Evolutionary conservation across 1,140 invertebrate species (phyloP).

Genomic region (Leptinotarsa texana): DNA sequence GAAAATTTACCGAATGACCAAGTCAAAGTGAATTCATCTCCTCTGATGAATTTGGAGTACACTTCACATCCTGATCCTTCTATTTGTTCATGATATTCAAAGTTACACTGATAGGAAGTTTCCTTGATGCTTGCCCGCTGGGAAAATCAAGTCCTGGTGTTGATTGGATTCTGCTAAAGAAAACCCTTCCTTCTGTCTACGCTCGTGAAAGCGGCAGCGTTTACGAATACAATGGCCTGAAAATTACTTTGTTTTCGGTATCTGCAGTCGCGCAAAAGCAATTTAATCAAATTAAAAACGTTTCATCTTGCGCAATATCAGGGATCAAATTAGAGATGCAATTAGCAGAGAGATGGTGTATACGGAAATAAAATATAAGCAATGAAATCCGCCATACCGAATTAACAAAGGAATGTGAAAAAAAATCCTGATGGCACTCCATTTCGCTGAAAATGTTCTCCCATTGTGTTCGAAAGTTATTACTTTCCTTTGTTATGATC

Average conservation of each 20-base stretch:
- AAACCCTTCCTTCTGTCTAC: neutral
- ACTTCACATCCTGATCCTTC: no score
- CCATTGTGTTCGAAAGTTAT: slow-evolving; percentile 15
- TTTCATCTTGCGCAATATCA: neutral
- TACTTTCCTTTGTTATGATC: slow-evolving; percentile 5
- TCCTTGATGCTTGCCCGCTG: no score
- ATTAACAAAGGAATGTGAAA: neutral
- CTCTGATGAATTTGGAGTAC: no score
- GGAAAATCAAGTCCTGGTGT: no score
- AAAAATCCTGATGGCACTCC: neutral
- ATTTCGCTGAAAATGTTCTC: neutral
- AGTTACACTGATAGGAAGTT: no score
- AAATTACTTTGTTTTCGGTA: slow-evolving; percentile 7
- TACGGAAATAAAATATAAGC: slow-evolving; percentile 3
- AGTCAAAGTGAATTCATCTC: no score
- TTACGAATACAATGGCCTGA: neutral
- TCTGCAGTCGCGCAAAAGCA: neutral
- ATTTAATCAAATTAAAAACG: slow-evolving; percentile 22
- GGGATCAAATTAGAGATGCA: slow-evolving; percentile 7
- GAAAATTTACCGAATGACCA: no score
- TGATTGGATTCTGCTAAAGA: neutral
- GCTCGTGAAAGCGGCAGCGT: neutral
- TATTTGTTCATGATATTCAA: no score
- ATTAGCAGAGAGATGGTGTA: neutral
- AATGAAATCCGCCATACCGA: slow-evolving; percentile 1